phyloP scores from a whole-genome alignment of 2,797 vertebrate species.

The Synaphobranchus kaupii region DNA sequence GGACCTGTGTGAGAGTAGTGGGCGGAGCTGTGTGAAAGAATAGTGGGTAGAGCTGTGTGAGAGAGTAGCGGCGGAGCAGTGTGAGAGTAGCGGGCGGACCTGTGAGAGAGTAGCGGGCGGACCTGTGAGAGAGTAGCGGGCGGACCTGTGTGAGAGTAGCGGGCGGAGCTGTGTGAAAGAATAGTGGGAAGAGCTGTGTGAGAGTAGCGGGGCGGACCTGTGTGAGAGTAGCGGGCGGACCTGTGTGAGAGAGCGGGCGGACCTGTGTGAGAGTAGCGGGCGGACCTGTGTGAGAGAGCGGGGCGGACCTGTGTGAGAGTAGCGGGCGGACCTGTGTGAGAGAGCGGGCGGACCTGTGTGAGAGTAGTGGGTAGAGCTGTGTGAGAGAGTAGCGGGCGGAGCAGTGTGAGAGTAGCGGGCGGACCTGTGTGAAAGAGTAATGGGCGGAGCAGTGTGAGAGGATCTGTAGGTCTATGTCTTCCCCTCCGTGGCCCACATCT shows the following conservation, averaged over 20 bases:
- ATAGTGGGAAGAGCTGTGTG: no score
- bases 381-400: background rate
- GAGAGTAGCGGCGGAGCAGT: background rate
- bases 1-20: conserved; percentile 8
- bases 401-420: background rate
- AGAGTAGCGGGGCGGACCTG: background rate
- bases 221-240: no score
- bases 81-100: background rate
- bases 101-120: background rate
- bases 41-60: background rate
- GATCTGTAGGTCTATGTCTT: background rate
- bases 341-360: background rate
- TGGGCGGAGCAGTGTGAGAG: background rate
- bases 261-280: no score
- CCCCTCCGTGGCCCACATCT: background rate
- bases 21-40: background rate
- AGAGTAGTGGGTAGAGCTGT: background rate
- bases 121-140: no score
- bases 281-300: background rate
- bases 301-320: background rate
- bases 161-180: background rate
- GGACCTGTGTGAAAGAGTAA: background rate
- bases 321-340: background rate
- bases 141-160: background rate
- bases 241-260: no score